Evolutionary conservation across 1,140 invertebrate species (phyloP), one percentile per base, ranked within the genome.

Genomic region (Drosophila equinoxialis): DNA sequence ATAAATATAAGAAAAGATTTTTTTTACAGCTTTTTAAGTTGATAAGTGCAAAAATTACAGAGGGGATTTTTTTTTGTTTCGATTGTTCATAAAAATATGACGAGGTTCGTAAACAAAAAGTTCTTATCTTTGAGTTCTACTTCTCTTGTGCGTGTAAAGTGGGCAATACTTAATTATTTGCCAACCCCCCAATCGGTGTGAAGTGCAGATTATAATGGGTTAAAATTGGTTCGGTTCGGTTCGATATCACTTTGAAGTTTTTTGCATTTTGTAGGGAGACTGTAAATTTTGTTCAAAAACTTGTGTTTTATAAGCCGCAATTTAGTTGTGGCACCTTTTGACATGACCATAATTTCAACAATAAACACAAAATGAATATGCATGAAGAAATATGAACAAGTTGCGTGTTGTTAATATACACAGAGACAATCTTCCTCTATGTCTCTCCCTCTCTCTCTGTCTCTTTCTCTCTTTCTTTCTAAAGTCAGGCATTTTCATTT

Each of bases 291-390:
- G 0, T 51, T 23, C 7, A 37, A 59, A 23, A 11, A 30, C 0
- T 30, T 30, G 30, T 30, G 17, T 59, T 59, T 35, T 37, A 54
- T 33, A 37, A 17, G 23, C 51, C 51, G 30, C 39, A 20, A 48
- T 62, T 59, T 51, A 71, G 66, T 67, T 39, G 11, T 58, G 69
- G 67, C 63, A 73, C 79, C 74, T 83, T 30, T 72, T 76, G 71
- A 83, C 75, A 69, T 66, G 26, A 48, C 1, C 30, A 57, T 72
- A 75, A 82, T 82, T 82, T 66, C 66, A 74, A 77, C 57, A 82
- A 79, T 79, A 79, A 79, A 82, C 57, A 72, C 61, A 71, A 68
- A 74, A 66, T 70, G 65, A 65, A 33, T 60, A 70, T 66, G 5
- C 41, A 42, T n/a, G 41, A 45, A 45, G 59, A 71, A 58, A 68